Conservation (phyloP, 2,797 vertebrate species). For the Clarias platycephalus region DNA sequence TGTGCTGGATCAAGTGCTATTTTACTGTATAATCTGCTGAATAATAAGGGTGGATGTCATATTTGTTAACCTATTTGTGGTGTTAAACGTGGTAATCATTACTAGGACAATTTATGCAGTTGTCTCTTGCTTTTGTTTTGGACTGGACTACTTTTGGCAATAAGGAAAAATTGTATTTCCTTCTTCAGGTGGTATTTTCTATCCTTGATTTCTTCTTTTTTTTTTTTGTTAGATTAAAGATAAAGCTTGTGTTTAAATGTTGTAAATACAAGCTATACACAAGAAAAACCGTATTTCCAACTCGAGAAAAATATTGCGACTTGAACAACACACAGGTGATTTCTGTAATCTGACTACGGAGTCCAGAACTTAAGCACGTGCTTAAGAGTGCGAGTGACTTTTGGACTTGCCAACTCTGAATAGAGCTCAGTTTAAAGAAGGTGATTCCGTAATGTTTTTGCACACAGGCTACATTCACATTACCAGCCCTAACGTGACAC, state of each 20-base stretch:
- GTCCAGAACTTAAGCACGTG: not conserved
- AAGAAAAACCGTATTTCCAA: not conserved
- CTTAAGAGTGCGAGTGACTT: not conserved
- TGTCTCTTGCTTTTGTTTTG: not conserved
- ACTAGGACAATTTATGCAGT: not conserved
- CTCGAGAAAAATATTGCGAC: not conserved
- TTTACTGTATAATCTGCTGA: conserved; percentile 12
- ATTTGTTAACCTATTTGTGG: not conserved
- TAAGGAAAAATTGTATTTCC: not conserved
- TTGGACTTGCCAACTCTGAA: not conserved
- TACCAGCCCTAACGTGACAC: no score
- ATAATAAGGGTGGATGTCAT: not conserved
- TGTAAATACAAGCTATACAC: not conserved
- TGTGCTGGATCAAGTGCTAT: conserved; percentile 17
- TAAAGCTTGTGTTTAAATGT: not conserved
- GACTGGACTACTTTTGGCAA: not conserved
- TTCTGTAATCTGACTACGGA: not conserved
- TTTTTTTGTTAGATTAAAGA: not conserved
- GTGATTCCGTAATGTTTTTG: conserved; percentile 11
- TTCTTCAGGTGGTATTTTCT: not conserved
- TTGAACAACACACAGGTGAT: not conserved
- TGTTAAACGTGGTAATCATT: not conserved
- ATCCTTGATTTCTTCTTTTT: not conserved
- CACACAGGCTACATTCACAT: not conserved
- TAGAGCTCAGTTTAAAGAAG: not conserved